Evolutionary conservation across 2,888 invertebrate species (phyloP).

Genomic region (Cephus pygmeus): DNA sequence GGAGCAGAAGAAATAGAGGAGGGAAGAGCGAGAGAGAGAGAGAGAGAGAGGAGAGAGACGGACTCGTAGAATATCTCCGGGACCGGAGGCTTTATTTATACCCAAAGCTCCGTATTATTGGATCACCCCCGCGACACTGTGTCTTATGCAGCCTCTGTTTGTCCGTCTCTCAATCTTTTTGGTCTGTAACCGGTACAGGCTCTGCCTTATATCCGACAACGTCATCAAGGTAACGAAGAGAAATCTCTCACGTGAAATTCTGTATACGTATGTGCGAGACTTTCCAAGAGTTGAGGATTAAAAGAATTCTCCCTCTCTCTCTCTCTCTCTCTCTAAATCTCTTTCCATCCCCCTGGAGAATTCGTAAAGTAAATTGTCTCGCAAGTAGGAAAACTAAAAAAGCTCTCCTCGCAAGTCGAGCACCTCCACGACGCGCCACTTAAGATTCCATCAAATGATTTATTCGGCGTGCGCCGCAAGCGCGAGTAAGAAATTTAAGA

Average conservation of each 20-base stretch:
- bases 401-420: not conserved
- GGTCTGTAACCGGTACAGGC: no score
- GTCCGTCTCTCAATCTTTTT: slow-evolving; percentile 41
- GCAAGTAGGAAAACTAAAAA: not conserved
- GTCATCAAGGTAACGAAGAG: no score
- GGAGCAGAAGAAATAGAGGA: slow-evolving; percentile 9
- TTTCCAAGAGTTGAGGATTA: no score
- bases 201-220: no score
- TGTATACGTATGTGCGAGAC: no score
- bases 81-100: slow-evolving; percentile 61
- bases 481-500: slow-evolving; percentile 17
- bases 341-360: no score
- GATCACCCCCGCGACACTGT: slow-evolving; percentile 61
- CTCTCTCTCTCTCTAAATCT: slow-evolving; percentile 17
- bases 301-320: no score
- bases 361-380: no score
- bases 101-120: slow-evolving; percentile 63
- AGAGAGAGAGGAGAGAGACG: not conserved
- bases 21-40: slow-evolving; percentile 12
- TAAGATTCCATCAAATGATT: slow-evolving; percentile 6
- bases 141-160: slow-evolving; percentile 49
- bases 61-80: slow-evolving; percentile 44
- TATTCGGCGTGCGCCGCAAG: not conserved
- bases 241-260: no score
- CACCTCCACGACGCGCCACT: slow-evolving; percentile 1